These are phyloP conservation scores for Galerucella nymphaeae DNA, from an alignment of 2,888 invertebrate genomes.

Conservation along the genomic window DNA sequence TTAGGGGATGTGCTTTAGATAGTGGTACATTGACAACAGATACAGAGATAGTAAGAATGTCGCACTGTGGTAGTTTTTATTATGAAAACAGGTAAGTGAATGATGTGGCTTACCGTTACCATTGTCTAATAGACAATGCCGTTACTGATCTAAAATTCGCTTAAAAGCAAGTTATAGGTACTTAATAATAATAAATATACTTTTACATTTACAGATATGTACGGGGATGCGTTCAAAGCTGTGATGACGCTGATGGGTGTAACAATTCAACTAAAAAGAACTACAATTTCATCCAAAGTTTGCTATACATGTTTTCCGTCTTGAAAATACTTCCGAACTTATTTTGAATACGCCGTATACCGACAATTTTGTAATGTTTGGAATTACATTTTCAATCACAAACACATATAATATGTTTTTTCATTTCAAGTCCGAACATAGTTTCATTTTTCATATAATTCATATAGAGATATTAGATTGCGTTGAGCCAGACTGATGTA, in stretches of 20 bases:
- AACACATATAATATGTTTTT: not conserved
- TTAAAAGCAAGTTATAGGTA: no score
- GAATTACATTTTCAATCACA: not conserved
- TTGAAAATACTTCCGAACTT: conserved; percentile 18
- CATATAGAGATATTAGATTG: no score
- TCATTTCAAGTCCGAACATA: not conserved
- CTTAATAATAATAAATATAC: no score
- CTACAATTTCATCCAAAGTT: not conserved
- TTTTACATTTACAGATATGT: conserved; percentile 75
- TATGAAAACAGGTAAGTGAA: conserved; percentile 80
- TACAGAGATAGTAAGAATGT: conserved; percentile 95
- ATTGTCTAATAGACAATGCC: no score
- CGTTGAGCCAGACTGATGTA: no score
- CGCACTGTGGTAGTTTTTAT: conserved; percentile 96
- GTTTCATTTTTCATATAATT: not conserved
- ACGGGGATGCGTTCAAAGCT: conserved; percentile 93
- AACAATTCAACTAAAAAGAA: conserved; percentile 66
- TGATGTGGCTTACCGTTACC: no score
- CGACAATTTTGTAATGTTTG: not conserved
- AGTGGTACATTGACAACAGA: conserved; percentile 95
- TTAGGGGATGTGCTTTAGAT: conserved; percentile 95
- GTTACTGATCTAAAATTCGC: no score
- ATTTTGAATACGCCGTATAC: conserved; percentile 2
- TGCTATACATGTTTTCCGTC: conserved; percentile 19
- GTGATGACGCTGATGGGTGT: conserved; percentile 92